phyloP scores from a whole-genome alignment of 2,113 vertebrate genomes.

The Mormyrus iriodes region DNA sequence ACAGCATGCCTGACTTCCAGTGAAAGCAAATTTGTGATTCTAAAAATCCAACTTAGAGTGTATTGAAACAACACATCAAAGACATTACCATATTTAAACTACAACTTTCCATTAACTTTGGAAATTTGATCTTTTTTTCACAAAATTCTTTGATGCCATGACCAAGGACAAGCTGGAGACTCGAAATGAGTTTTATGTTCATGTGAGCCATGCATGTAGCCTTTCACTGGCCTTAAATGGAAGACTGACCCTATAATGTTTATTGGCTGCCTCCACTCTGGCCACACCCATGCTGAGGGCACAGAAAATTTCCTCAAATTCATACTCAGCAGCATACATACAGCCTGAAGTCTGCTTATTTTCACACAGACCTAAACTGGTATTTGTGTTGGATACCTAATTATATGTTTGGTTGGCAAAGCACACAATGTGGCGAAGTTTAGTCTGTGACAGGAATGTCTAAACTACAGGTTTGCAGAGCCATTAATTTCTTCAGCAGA shows the following conservation, averaged over 20 bases:
- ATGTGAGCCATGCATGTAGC: not conserved
- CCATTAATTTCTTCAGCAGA: conserved; percentile 67
- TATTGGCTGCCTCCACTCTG: not conserved
- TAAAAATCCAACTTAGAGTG: conserved; percentile 44
- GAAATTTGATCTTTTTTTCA: not conserved
- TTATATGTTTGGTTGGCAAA: conserved; percentile 65
- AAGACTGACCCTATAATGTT: not conserved
- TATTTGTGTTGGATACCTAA: conserved; percentile 67
- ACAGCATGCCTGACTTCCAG: conserved; percentile 57
- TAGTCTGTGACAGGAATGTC: conserved; percentile 56
- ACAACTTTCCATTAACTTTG: not conserved
- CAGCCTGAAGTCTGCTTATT: conserved; percentile 50
- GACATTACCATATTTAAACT: not conserved
- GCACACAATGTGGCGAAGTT: conserved; percentile 59
- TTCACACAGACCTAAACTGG: conserved; percentile 68
- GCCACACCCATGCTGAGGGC: conserved; percentile 12
- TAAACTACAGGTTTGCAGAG: conserved; percentile 63
- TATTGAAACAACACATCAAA: not conserved
- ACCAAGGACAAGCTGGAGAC: not conserved
- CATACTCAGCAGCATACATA: conserved; percentile 37
- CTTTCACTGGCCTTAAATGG: not conserved
- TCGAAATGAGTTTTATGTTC: not conserved
- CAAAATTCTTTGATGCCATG: not conserved
- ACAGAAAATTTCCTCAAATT: not conserved
- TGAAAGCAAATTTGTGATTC: conserved; percentile 42